Evolutionary conservation across 2,888 invertebrate species (phyloP), one percentile per base, ranked within the genome.

Genomic region (Theodoxus fluviatilis): DNA sequence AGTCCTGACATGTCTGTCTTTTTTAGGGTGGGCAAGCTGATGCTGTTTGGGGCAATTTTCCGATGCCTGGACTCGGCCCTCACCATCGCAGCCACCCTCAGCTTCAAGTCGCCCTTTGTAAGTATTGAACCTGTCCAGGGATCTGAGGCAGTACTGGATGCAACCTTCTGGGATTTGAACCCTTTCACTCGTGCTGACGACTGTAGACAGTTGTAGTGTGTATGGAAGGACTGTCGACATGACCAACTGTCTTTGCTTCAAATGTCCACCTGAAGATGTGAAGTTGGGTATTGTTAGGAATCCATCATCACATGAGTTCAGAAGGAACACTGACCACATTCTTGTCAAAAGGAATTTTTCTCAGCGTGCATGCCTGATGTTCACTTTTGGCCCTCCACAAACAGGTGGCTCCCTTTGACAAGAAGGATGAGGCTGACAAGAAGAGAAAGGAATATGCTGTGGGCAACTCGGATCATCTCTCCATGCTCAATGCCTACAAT

Each of bases 1-100:
- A 59, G 9, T 67, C 25, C n/a, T 9, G 15, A 33, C 9, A n/a
- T 37, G 35, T 40, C 28, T 70, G 28, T 61, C 25, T 57, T 59
- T 70, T 94, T 94, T 2, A 93, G 94, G 79, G 93, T 94, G 69
- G 96, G 90, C 0, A 96, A 96, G 88, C 92, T 96, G 91, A 90
- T 96, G 70, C 86, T 96, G 18, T 91, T 95, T 87, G 94, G 92
- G 0, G 91, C 94, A 0, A 89, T 96, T 59, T 95, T 96, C 86
- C 92, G 94, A n/a, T 95, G 95, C 83, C 88, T 95, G 22, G 93
- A 95, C 86, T 94, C 96, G 1, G 91, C 95, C 31, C 91, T 94
- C 37, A 92, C 94, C 6, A 91, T 96, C 0, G 96, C 95, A 1
- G 94, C 95, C 0, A 91, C 92, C 4, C 90, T 96, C 77, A 92